Base-by-base conservation (phyloP, 2,888 invertebrate genomes). In the Hermaeophaga mercurialis region DNA sequence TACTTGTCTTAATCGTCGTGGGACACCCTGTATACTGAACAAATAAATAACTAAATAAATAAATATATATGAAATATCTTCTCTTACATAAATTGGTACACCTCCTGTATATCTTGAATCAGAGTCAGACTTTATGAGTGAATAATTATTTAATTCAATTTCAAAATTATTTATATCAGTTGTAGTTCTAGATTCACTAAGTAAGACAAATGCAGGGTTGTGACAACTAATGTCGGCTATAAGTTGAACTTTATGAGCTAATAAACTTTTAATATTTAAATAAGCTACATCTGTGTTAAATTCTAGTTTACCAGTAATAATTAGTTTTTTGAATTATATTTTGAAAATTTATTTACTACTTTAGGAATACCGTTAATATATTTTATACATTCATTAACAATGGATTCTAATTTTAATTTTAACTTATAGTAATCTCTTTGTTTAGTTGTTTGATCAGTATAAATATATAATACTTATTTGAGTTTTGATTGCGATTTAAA, bases 191-290 rank as follows among this genome's bases (percentile, higher is more conserved):
- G 33, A 11, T 33, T 33, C 33, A 33, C 33, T 33, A 12, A 33
- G 14, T 14, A 33, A 12, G 1, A 33, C 7, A 6, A 33, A 2
- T 12, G 33, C 11, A 2, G 11, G 11, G 3, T 33, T 12, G 7
- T 14, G 14, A 12, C 33, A 33, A 7, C 3, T 3, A 12, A 33
- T 14, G 7, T 33, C 12, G 4, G 14, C 3, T 39, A 49, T 26
- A 6, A 49, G 39, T 49, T 38, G 28, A 26, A 12, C 5, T 26
- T 38, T 26, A 39, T 39, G 7, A 15, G 39, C 49, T 38, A 26
- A 49, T 17, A 49, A 22, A 11, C 49, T 49, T 49, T 39, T 28
- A 39, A 49, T 49, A 26, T 49, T 49, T 17, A 39, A 24, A 17
- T 39, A 49, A 26, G 39, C 26, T 49, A 44, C 26, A 26, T 26